A percentile compares a stretch with the other conserved stretches of the same genome.
These are phyloP conservation scores for Mormoops blainvillei DNA, from an alignment of 2,113 vertebrate species.

Conservation along the genomic window DNA sequence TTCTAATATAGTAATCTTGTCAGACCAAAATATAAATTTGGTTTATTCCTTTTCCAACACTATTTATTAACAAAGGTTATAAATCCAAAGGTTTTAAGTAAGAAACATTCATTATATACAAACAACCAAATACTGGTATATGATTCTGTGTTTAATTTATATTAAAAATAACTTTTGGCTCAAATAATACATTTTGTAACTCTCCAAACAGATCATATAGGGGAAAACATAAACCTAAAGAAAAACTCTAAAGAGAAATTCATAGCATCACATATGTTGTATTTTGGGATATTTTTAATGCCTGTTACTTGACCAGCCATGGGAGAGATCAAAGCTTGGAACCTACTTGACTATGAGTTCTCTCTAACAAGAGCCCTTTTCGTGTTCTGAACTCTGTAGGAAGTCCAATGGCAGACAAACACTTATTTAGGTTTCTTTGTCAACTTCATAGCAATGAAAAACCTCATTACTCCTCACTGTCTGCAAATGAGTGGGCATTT, in stretches of 20 bases:
- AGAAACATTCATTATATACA: not conserved
- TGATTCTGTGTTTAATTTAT: not conserved
- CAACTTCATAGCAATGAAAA: not conserved
- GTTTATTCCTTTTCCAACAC: not conserved
- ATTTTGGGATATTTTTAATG: not conserved
- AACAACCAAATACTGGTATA: not conserved
- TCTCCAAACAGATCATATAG: not conserved
- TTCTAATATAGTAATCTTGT: not conserved
- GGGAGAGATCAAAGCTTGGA: not conserved
- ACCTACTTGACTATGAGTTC: not conserved
- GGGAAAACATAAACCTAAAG: not conserved
- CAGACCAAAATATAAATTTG: not conserved
- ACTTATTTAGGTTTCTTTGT: not conserved
- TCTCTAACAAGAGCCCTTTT: not conserved
- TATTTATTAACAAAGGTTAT: not conserved
- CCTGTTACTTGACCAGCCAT: not conserved
- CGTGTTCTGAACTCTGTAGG: not conserved
- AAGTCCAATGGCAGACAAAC: not conserved
- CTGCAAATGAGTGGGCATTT: not conserved
- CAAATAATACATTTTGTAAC: not conserved
- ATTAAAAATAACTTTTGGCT: not conserved
- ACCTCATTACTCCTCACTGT: not conserved
- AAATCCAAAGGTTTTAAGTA: not conserved
- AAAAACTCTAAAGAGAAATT: not conserved
- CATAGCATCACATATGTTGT: not conserved